Conservation (phyloP, 1,140 invertebrate species). For the Rhopalosiphum padi region DNA sequence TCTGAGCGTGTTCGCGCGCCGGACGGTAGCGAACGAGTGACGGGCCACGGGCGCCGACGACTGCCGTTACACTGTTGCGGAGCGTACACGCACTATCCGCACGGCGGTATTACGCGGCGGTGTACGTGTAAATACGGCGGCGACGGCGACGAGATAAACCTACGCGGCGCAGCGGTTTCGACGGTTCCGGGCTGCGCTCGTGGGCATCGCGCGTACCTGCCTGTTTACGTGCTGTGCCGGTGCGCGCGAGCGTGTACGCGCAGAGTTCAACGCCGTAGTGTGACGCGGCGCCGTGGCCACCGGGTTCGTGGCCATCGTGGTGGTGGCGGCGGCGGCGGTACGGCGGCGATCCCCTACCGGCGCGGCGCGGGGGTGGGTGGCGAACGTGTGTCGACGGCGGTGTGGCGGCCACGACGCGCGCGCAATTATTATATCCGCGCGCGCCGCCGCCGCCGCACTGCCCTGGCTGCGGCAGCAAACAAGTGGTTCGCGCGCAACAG, state of each 20-base stretch:
- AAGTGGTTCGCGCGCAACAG: conserved; percentile 3
- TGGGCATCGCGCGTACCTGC: background rate
- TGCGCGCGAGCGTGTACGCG: no score
- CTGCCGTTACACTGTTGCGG: background rate
- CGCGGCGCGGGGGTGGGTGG: no score
- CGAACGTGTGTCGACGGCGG: background rate
- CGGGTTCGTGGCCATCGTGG: background rate
- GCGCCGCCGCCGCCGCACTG: no score
- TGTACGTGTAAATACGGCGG: background rate
- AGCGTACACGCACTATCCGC: background rate
- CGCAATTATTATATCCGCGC: background rate
- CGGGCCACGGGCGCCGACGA: background rate
- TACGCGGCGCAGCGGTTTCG: background rate
- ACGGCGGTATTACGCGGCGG: background rate
- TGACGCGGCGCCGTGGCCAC: background rate
- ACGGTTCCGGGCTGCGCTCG: background rate
- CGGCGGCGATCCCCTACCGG: no score
- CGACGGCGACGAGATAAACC: background rate
- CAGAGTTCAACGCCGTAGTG: background rate
- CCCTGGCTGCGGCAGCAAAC: background rate
- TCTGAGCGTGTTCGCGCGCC: background rate
- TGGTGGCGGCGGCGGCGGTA: no score
- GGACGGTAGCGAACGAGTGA: conserved; percentile 1
- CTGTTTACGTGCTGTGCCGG: background rate
- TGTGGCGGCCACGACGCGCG: background rate